Conservation (phyloP, 1,140 invertebrate species). For the Pseudomyrmex cubaensis region DNA sequence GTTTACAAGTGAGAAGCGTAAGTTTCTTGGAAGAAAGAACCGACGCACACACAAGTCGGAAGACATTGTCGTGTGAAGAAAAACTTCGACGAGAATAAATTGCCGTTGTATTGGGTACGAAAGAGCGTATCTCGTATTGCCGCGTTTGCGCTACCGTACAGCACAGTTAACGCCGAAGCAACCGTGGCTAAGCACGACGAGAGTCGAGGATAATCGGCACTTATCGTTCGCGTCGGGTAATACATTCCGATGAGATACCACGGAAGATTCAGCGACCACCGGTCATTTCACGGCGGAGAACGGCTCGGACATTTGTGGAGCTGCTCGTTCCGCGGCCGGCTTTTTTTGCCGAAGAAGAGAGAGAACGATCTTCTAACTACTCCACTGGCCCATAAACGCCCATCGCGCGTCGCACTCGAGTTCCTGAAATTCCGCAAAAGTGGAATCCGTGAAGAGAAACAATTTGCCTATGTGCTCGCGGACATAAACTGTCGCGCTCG, state of each 20-base stretch:
- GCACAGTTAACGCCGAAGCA: conserved; percentile 41
- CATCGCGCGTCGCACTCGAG: conserved; percentile 37
- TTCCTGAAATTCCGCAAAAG: conserved; percentile 64
- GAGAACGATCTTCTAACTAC: conserved; percentile 43
- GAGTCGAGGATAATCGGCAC: conserved; percentile 52
- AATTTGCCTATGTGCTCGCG: conserved; percentile 27
- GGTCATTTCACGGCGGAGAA: conserved; percentile 30
- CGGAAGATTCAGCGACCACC: conserved; percentile 37
- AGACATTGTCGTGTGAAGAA: conserved; percentile 24
- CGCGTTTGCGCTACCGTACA: conserved; percentile 33
- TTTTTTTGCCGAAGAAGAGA: not conserved
- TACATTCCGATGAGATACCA: conserved; percentile 55
- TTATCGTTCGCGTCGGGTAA: conserved; percentile 47
- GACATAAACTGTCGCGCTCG: not conserved
- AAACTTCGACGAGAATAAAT: conserved; percentile 26
- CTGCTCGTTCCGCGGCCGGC: not conserved
- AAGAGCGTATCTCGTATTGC: conserved; percentile 25
- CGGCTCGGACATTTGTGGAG: not conserved
- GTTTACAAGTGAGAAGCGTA: not conserved
- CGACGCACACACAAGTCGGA: conserved; percentile 5
- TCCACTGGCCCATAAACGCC: conserved; percentile 65
- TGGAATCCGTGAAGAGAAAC: conserved; percentile 67
- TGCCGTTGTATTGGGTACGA: conserved; percentile 6
- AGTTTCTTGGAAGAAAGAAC: conserved; percentile 10
- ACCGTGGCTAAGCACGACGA: conserved; percentile 43